A percentile compares a stretch with the other conserved stretches of the same genome.
Evolutionary conservation across 37 sponge, comb jelly and placozoan species (phyloP).

Genomic region (Chondrilla cf. caribensis): DNA sequence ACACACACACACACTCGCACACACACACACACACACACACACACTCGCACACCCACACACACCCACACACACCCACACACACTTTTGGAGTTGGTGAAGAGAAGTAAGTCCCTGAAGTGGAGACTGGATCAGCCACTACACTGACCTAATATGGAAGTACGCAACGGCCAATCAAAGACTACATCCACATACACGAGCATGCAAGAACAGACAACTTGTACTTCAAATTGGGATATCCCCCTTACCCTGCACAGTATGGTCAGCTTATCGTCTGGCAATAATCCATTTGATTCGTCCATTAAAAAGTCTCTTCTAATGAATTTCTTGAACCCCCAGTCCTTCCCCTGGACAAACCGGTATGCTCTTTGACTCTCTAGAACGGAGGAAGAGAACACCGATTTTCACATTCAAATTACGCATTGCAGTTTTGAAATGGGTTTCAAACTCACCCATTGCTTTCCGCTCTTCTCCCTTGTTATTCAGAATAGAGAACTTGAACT

Average conservation of each 20-base stretch:
- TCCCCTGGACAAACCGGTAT: constrained; percentile 95
- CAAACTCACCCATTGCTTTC: constrained; percentile 93
- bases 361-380: constrained; percentile 93
- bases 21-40: background rate
- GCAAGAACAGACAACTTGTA: too few species aligned
- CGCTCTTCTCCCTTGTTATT: constrained; percentile 94
- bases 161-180: background rate
- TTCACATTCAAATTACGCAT: too few species aligned
- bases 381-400: background rate
- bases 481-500: constrained; percentile 97
- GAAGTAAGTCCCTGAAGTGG: constrained; percentile 31
- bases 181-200: background rate
- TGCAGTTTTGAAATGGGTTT: too few species aligned
- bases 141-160: constrained; percentile 51
- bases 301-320: constrained; percentile 97
- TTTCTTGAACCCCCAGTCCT: constrained; percentile 99
- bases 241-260: constrained; percentile 94
- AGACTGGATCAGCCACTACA: constrained; percentile 80
- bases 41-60: constrained; percentile 1
- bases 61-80: background rate
- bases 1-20: too few species aligned
- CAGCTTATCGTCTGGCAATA: constrained; percentile 93
- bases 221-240: too few species aligned
- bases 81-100: constrained; percentile 11
- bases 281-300: constrained; percentile 93